Percentiles rank a stretch among this genome's conserved stretches.
Evolutionary conservation across 2,888 invertebrate genomes (phyloP).

Genomic region (Blastobasis lacticolella): DNA sequence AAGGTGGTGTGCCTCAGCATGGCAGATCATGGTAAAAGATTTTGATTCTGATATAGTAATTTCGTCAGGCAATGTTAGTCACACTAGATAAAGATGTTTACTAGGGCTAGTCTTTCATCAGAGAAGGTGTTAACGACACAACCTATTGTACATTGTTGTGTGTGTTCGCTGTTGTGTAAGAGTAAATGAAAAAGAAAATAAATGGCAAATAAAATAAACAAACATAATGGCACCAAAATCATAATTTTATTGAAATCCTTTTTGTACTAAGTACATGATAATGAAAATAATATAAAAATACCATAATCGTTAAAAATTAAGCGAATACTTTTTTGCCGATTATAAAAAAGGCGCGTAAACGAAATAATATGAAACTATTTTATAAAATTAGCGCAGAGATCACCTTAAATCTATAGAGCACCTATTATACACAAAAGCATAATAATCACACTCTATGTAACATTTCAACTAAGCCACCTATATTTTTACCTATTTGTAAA

Average conservation of each 20-base stretch:
- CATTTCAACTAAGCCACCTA: background rate
- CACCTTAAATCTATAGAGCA: slow-evolving; percentile 1
- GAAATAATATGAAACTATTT: background rate
- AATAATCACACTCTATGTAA: background rate
- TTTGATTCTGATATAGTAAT: no score
- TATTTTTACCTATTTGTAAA: background rate
- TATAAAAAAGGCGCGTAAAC: background rate
- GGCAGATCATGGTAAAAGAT: no score
- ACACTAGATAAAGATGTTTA: background rate
- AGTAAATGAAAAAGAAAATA: background rate
- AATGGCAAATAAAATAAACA: slow-evolving; percentile 1
- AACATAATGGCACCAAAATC: slow-evolving; percentile 6
- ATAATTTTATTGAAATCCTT: slow-evolving; percentile 1
- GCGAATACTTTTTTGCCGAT: background rate
- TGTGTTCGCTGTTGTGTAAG: background rate
- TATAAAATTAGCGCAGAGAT: slow-evolving; percentile 4
- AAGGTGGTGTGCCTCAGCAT: no score
- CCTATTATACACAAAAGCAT: background rate
- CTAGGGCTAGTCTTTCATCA: background rate
- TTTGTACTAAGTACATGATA: slow-evolving; percentile 6
- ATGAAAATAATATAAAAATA: background rate
- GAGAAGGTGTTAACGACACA: no score
- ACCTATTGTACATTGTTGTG: no score
- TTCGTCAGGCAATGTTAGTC: no score
- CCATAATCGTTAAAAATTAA: background rate